Evolutionary conservation across 1,140 invertebrate species (phyloP).

Genomic region (Galleria mellonella): DNA sequence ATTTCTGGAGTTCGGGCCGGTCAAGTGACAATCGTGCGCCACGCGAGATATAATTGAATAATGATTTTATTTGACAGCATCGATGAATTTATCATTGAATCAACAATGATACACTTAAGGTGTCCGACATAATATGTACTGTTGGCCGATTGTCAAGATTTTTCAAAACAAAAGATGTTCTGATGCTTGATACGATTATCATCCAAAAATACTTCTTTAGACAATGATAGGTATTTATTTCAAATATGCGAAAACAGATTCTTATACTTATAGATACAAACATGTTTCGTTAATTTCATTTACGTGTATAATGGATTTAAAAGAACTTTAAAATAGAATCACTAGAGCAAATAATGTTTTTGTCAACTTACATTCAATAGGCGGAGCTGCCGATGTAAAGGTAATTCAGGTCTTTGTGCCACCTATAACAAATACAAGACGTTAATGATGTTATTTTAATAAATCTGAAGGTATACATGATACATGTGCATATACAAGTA

Average conservation of each 20-base stretch:
- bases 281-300: too few relatives aligned
- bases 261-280: too few relatives aligned
- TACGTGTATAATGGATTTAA: too few relatives aligned
- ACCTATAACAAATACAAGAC: constrained; percentile 44
- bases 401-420: constrained; percentile 53
- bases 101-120: constrained; percentile 1
- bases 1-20: constrained; percentile 27
- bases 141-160: too few relatives aligned
- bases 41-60: constrained; percentile 46
- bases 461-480: too few relatives aligned
- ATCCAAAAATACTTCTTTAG: too few relatives aligned
- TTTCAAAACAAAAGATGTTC: too few relatives aligned
- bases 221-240: not conserved
- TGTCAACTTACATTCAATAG: constrained; percentile 53
- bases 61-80: constrained; percentile 35
- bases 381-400: constrained; percentile 46
- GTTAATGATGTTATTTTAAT: constrained; percentile 36
- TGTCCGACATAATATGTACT: too few relatives aligned
- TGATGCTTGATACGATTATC: too few relatives aligned
- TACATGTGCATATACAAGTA: too few relatives aligned
- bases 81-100: constrained; percentile 30
- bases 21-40: constrained; percentile 47
- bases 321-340: too few relatives aligned
- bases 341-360: not conserved
- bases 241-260: not conserved